A percentile compares a stretch with the other conserved stretches of the same genome.
Conservation (phyloP, 92 coral and sea anemone genomes). For the Umimayanthus kanabou region DNA sequence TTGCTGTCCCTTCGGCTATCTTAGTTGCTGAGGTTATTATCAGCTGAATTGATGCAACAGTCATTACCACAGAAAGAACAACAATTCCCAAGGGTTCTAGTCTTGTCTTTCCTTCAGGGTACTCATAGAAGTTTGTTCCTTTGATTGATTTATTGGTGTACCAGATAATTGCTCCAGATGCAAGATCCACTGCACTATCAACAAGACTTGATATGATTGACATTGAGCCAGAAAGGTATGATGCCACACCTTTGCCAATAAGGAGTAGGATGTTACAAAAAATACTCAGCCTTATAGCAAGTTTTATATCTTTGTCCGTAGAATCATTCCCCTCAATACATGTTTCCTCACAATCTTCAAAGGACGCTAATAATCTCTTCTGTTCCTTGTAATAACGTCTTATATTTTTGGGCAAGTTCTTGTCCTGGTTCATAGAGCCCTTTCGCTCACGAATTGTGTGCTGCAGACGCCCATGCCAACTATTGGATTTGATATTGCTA, state of each 20-base stretch:
- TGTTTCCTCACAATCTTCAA: conserved; percentile 43
- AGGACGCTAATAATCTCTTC: conserved; percentile 56
- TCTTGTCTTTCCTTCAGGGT: conserved; percentile 92
- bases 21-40: conserved; percentile 74
- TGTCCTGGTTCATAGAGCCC: conserved; percentile 23
- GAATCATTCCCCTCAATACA: conserved; percentile 4
- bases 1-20: conserved; percentile 62
- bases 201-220: conserved; percentile 96
- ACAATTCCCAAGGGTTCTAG: conserved; percentile 88
- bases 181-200: conserved; percentile 92
- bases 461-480: conserved; percentile 10
- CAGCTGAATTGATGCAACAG: conserved; percentile 93
- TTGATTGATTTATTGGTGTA: conserved; percentile 80
- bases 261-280: conserved; percentile 71
- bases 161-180: conserved; percentile 87
- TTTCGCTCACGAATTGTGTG: conserved; percentile 15
- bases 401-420: conserved; percentile 68
- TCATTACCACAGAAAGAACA: conserved; percentile 90
- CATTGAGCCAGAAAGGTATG: conserved; percentile 90
- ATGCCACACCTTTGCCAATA: conserved; percentile 81
- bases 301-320: conserved; percentile 26
- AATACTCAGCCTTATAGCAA: conserved; percentile 73
- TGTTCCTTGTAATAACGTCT: conserved; percentile 82
- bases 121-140: conserved; percentile 84
- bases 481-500: background rate